Base-by-base conservation (phyloP, 2,888 invertebrate genomes). In the Drosophila meridionalis region DNA sequence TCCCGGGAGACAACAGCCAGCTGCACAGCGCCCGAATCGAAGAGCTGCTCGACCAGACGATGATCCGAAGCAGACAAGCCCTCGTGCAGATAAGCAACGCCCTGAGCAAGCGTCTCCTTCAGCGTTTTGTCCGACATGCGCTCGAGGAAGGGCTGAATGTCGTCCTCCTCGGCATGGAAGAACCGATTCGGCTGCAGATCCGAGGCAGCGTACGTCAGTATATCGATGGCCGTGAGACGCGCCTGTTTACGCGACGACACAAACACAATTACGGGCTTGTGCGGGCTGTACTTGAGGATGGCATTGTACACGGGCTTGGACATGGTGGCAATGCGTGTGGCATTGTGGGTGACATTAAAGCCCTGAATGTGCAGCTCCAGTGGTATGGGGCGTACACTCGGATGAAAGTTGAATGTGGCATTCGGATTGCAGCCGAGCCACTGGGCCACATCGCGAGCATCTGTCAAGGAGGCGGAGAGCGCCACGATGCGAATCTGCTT, bases 391-490 rank as follows among this genome's bases (percentile, higher is more conserved):
- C 99, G 94, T 3, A 99, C 99, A 91, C 98, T 98, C 0, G 99
- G 99, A 91, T 99, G 99, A 94, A 99, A 99, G 94, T 99, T 99
- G 94, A 99, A 99, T 3, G 98, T 97, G 34, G 97, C 96, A 85
- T 98, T 97, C 3, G 98, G 95, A 84, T 96, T 97, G 90, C 99
- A 99, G 28, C 99, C 99, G 50, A 99, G 94, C 99, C 99, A 99
- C 91, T 98, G 98, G 0, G 98, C 97, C 5, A 99, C 96, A 93
- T 99, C 99, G 78, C 97, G 95, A 0, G 99, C 99, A 94, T 99
- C 99, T 20, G 98, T 97, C 58, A 99, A 94, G 0, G 99, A 98
- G 0, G 98, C 96, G 4, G 98, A 98, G 14, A 99, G 94, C 0
- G 99, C 98, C 40, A 99, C 96, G 63, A 99, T 98, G 20, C 99